A percentile compares a stretch with the other conserved stretches of the same genome.
Evolutionary conservation across 2,113 vertebrate genomes (phyloP).

Genomic region (Gopherus evgoodei): DNA sequence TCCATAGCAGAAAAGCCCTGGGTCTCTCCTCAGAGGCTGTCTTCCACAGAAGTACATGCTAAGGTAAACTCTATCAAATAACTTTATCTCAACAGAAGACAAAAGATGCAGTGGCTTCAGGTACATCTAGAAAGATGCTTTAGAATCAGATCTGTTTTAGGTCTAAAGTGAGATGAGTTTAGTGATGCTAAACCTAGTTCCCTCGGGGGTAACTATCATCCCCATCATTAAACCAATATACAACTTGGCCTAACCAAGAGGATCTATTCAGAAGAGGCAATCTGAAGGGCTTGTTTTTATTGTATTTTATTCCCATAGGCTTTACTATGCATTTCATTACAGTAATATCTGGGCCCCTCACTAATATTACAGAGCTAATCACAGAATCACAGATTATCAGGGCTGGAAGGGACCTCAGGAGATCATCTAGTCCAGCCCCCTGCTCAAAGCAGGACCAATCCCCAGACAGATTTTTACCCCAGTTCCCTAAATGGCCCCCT

Average conservation of each 20-base stretch:
- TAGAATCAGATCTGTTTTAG: neutral
- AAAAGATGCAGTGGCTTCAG: neutral
- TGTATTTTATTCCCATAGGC: neutral
- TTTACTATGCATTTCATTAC: neutral
- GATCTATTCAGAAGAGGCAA: neutral
- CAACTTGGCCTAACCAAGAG: neutral
- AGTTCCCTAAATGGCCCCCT: too few species aligned
- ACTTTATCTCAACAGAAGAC: neutral
- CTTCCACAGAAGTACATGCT: neutral
- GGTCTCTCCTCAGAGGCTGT: neutral
- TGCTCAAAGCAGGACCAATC: too few species aligned
- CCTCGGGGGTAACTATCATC: neutral
- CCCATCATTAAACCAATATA: neutral
- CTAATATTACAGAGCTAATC: neutral
- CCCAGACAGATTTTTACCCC: too few species aligned
- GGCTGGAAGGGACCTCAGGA: too few species aligned
- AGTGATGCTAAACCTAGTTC: neutral
- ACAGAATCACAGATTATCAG: too few species aligned
- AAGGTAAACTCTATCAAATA: neutral
- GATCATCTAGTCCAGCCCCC: too few species aligned
- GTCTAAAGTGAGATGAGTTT: neutral
- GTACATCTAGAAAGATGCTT: neutral
- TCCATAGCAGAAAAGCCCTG: neutral
- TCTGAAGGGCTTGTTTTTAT: neutral
- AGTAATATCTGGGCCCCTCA: neutral